These are phyloP conservation scores for Synanthedon andrenaeformis DNA, from an alignment of 2,888 invertebrate species.

Conservation along the genomic window DNA sequence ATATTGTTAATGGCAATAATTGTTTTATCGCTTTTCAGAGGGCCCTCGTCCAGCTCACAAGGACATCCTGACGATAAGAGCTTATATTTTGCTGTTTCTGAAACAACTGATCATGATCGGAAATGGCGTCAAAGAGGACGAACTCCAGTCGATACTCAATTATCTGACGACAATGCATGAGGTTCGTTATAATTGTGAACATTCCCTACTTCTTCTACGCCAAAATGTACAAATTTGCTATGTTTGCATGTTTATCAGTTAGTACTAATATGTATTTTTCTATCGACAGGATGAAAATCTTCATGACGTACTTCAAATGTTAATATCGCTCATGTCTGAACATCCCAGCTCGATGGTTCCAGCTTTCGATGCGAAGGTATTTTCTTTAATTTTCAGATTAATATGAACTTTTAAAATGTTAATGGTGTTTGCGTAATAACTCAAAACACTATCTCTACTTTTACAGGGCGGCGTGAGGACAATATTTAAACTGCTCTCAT, in stretches of 20 bases:
- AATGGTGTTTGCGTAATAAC: background rate
- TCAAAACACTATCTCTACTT: background rate
- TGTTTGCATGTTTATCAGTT: background rate
- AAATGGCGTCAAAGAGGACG: conserved; percentile 97
- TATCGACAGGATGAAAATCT: conserved; percentile 90
- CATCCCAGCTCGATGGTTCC: conserved; percentile 99
- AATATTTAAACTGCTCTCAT: conserved; percentile 95
- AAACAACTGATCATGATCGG: conserved; percentile 97
- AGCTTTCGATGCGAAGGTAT: conserved; percentile 92
- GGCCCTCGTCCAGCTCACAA: conserved; percentile 94
- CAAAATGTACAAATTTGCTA: background rate
- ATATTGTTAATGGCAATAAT: too few species aligned
- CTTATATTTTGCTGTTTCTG: conserved; percentile 93
- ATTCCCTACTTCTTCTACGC: too few species aligned
- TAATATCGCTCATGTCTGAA: conserved; percentile 97
- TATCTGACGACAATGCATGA: conserved; percentile 98
- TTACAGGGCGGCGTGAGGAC: conserved; percentile 88
- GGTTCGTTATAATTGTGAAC: conserved; percentile 59
- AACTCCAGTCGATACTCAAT: conserved; percentile 97
- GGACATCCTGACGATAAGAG: conserved; percentile 93
- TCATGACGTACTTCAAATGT: conserved; percentile 96
- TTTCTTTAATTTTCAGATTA: too few species aligned
- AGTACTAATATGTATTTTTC: too few species aligned
- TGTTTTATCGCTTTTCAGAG: conserved; percentile 69
- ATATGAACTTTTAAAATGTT: background rate